A percentile compares a stretch with the other conserved stretches of the same genome.
These are phyloP conservation scores for Sycophaga agraensis DNA, from an alignment of 1,140 invertebrate genomes.

Conservation along the genomic window DNA sequence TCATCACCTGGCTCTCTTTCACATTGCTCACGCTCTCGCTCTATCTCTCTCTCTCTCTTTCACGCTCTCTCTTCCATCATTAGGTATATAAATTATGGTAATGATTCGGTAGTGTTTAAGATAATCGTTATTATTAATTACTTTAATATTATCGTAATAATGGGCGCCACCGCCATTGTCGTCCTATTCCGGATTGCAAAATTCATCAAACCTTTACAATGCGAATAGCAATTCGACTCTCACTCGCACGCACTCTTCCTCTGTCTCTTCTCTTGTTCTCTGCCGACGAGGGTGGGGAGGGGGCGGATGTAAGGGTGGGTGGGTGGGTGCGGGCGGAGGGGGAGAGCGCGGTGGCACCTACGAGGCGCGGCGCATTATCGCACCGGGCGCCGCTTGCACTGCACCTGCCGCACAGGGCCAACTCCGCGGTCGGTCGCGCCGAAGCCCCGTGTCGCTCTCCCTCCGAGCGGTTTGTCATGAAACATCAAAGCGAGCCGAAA, in stretches of 20 bases:
- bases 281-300: neutral
- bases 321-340: neutral
- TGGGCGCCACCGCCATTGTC: slow-evolving; percentile 34
- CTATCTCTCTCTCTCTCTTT: slow-evolving; percentile 10
- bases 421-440: neutral
- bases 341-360: no score
- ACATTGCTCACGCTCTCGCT: no score
- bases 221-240: slow-evolving; percentile 24
- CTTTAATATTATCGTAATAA: slow-evolving; percentile 40
- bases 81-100: slow-evolving; percentile 59
- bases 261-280: neutral
- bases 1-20: no score
- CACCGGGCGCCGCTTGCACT: neutral
- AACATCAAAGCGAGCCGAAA: neutral
- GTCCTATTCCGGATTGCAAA: slow-evolving; percentile 1
- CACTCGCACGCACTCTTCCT: slow-evolving; percentile 18
- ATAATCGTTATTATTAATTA: slow-evolving; percentile 39
- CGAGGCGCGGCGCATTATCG: no score
- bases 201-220: slow-evolving; percentile 4
- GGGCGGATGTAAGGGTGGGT: neutral
- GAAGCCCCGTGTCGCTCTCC: neutral
- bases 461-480: neutral
- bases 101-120: slow-evolving; percentile 55
- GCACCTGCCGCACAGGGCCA: neutral
- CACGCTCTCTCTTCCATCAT: slow-evolving; percentile 22